phyloP scores from a whole-genome alignment of 2,888 invertebrate genomes.

The Chorisops tibialis region DNA sequence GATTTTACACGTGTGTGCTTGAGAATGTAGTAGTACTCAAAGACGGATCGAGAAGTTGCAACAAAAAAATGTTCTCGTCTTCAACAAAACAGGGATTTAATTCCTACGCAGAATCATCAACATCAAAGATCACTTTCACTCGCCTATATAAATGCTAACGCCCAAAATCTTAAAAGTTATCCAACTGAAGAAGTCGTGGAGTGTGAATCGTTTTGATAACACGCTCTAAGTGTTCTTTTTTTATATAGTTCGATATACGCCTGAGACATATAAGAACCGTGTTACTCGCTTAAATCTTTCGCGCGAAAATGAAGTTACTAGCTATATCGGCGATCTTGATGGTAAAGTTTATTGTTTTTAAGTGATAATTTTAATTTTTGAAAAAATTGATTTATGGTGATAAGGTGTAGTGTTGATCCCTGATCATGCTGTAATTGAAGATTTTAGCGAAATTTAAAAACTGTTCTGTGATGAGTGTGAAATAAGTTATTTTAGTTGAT shows the following conservation, averaged over 20 bases:
- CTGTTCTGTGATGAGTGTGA: conserved; percentile 6
- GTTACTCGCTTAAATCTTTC: conserved; percentile 24
- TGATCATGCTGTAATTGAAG: not conserved
- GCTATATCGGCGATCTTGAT: conserved; percentile 26
- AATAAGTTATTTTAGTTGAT: no score
- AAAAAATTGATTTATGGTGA: no score
- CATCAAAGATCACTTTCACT: not conserved
- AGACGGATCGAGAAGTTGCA: no score
- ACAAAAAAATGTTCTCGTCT: no score
- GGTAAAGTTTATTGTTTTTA: conserved; percentile 31
- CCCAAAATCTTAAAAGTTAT: conserved; percentile 27
- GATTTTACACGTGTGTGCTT: no score
- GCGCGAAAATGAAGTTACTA: conserved; percentile 28
- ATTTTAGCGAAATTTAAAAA: conserved; percentile 10
- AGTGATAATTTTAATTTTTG: no score
- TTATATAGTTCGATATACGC: conserved; percentile 2
- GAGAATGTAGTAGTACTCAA: no score
- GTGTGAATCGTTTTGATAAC: conserved; percentile 12
- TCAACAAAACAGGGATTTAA: no score
- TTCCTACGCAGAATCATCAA: no score
- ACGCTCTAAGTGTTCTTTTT: not conserved
- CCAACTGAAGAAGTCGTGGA: conserved; percentile 17
- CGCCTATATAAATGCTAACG: conserved; percentile 26
- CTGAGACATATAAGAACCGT: not conserved
- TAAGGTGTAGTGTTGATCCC: not conserved